Base-by-base conservation (phyloP, 2,113 vertebrate species). In the Mastomys coucha region DNA sequence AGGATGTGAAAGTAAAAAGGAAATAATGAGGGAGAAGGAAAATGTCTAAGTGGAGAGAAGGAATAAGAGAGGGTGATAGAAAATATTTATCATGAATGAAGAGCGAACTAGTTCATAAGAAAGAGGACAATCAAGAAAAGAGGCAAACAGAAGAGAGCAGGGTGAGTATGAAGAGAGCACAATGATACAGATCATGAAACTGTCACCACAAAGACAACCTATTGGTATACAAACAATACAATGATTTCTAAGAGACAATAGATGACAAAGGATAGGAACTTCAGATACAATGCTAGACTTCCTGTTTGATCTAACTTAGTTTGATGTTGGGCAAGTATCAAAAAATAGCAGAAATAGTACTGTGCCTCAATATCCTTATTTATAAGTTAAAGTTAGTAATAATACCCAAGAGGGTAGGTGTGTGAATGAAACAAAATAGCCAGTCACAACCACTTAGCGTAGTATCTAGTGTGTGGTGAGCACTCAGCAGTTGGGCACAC, bases 291-390 rank as follows among this genome's bases (percentile, higher is more conserved):
- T 96, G 24, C 26, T 65, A 75, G 63, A 91, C 69, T 95, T 63
- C 51, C 31, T 73, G 0, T 88, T 39, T 85, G 78, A 19, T 28
- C 31, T 72, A 5, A 92, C 42, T 93, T 95, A 75, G 24, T 53
- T 17, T 65, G 69, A 92, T 2, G 6, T 14, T 56, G 36, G 24
- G 9, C 20, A 95, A 89, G 42, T 24, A 70, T 10, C 53, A 88
- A 95, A 95, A 20, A 78, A 88, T 67, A 94, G 24, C 84, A 75
- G 80, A 82, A 88, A 81, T 33, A 11, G 80, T 92, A 76, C 28
- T 13, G 7, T 69, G 72, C 28, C 28, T 85, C 69, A 65, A 84
- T 22, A 84, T 81, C 31, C 11, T 81, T 63, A 63, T 80, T 87
- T 89, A 10, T 73, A 92, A 89, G 63, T 12, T 58, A 80, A 80